Conservation (phyloP, 2,113 vertebrate genomes). For the Condylura cristata region DNA sequence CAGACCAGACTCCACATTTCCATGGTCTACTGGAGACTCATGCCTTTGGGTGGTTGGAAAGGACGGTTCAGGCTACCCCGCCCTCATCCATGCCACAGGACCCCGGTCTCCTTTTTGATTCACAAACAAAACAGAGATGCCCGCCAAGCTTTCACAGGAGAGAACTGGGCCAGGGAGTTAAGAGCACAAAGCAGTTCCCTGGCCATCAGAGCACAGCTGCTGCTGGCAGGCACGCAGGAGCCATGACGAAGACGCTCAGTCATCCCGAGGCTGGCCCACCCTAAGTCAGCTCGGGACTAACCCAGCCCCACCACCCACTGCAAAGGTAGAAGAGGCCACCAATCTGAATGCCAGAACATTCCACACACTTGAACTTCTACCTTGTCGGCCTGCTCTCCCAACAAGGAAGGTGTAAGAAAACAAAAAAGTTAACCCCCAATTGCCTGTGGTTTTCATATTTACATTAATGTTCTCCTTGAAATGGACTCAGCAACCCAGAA, state of each 20-base stretch:
- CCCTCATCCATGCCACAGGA: background rate
- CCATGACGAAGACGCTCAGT: background rate
- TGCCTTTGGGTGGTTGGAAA: background rate
- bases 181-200: background rate
- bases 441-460: slow-evolving; percentile 52
- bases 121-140: background rate
- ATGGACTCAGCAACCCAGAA: background rate
- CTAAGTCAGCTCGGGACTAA: background rate
- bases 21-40: background rate
- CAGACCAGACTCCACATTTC: background rate
- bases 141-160: background rate
- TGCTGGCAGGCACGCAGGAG: accelerated
- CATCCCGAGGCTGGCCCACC: background rate
- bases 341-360: background rate
- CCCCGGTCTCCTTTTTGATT: background rate
- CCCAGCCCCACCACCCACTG: background rate
- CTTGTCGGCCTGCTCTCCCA: slow-evolving; percentile 36
- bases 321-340: background rate
- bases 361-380: slow-evolving; percentile 42
- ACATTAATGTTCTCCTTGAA: slow-evolving; percentile 40
- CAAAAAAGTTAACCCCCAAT: slow-evolving; percentile 12
- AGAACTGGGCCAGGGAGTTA: background rate
- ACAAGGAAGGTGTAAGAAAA: slow-evolving; percentile 2
- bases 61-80: background rate
- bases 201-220: background rate